Percentiles rank a stretch among this genome's conserved stretches.
Conservation (phyloP, 2,797 vertebrate genomes). For the Pipistrellus kuhlii region DNA sequence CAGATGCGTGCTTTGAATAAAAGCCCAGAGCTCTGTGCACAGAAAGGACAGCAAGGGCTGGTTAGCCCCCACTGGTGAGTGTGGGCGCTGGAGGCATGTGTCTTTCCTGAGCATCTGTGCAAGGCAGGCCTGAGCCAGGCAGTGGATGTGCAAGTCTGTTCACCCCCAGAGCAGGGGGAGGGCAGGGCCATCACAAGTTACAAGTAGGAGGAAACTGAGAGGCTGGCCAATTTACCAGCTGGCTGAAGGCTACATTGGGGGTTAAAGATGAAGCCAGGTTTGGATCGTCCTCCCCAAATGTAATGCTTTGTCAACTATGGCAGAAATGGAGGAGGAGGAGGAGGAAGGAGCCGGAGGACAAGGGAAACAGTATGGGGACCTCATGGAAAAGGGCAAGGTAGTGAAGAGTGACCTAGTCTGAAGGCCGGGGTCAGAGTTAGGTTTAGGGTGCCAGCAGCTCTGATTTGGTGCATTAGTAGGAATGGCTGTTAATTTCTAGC, state of each 20-base stretch:
- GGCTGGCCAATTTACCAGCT: background rate
- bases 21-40: background rate
- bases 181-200: background rate
- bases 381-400: background rate
- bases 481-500: background rate
- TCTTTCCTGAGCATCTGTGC: rapidly evolving
- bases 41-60: background rate
- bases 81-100: background rate
- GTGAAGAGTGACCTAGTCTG: background rate
- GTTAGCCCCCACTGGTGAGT: too few relatives aligned
- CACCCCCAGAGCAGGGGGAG: background rate
- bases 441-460: background rate
- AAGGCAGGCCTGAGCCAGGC: rapidly evolving
- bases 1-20: background rate
- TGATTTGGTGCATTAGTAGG: background rate
- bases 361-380: background rate
- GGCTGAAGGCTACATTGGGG: background rate
- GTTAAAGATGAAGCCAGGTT: background rate
- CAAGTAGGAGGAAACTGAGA: background rate
- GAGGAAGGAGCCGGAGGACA: background rate
- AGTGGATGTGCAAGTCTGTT: rapidly evolving
- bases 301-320: background rate
- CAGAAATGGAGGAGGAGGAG: background rate
- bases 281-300: too few relatives aligned
- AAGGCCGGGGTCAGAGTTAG: background rate